These are phyloP conservation scores for Drosophila leontia DNA, from an alignment of 1,140 invertebrate species.

Conservation along the genomic window DNA sequence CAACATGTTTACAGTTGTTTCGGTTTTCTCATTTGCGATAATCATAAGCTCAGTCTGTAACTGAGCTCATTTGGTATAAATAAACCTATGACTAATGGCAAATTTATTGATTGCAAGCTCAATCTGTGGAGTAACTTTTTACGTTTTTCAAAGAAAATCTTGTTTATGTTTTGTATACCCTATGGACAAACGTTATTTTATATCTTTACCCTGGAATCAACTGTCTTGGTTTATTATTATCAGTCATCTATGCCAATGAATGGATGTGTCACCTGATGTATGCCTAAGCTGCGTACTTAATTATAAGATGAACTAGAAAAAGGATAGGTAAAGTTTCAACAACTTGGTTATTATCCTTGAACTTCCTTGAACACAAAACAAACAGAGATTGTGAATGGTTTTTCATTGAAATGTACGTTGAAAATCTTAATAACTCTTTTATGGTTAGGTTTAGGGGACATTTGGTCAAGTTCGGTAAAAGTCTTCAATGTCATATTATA, in stretches of 20 bases:
- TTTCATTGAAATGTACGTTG: too few relatives aligned
- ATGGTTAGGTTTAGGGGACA: too few relatives aligned
- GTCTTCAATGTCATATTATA: too few relatives aligned
- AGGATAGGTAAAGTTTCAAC: not conserved
- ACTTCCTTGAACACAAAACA: too few relatives aligned
- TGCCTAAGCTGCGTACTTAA: not conserved
- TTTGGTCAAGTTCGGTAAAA: too few relatives aligned
- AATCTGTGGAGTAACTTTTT: not conserved
- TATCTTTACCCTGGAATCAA: not conserved
- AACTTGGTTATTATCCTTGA: not conserved
- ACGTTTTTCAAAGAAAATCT: not conserved
- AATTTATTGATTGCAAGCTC: not conserved
- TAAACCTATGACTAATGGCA: not conserved
- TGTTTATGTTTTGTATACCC: not conserved
- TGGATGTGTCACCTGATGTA: conserved; percentile 5
- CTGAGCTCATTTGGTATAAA: conserved; percentile 1
- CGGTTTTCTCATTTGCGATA: not conserved
- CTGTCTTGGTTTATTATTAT: not conserved
- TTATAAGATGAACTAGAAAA: not conserved
- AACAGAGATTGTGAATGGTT: too few relatives aligned
- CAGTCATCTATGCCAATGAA: not conserved
- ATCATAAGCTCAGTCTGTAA: not conserved
- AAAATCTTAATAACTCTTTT: too few relatives aligned
- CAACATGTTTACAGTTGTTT: not conserved
- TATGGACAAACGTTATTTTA: not conserved